Percentiles rank a stretch among this genome's conserved stretches.
phyloP scores from a whole-genome alignment of 1,140 invertebrate genomes.

The Bombus superbus region DNA sequence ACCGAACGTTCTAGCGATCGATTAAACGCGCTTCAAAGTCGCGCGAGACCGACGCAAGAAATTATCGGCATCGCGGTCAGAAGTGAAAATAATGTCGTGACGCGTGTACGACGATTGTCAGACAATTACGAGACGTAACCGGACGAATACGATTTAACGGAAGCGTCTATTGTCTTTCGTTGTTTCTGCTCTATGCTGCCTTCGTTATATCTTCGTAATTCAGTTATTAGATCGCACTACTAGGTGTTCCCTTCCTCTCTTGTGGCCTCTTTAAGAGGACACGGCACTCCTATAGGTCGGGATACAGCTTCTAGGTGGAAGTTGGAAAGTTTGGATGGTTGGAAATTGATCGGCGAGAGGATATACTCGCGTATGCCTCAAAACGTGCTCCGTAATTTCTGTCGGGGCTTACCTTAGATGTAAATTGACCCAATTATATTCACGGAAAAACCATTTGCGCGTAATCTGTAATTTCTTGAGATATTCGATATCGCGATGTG shows the following conservation, averaged over 20 bases:
- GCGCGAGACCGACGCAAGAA: background rate
- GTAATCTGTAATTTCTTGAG: background rate
- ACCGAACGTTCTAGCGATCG: no score
- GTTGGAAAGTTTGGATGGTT: conserved; percentile 43
- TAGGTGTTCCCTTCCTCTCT: conserved; percentile 22
- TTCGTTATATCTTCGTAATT: conserved; percentile 48
- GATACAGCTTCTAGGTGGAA: conserved; percentile 8
- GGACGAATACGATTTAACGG: conserved; percentile 29
- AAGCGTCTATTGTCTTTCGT: conserved; percentile 40
- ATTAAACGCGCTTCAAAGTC: background rate
- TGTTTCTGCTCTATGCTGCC: conserved; percentile 13
- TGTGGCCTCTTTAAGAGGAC: background rate
- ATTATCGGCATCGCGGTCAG: background rate
- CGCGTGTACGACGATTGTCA: no score
- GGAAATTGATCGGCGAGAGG: conserved; percentile 38
- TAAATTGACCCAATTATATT: conserved; percentile 29
- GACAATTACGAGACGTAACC: background rate
- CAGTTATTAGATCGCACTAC: conserved; percentile 44
- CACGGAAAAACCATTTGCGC: background rate
- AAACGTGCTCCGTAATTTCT: conserved; percentile 23
- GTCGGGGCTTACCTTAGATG: background rate
- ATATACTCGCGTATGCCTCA: background rate
- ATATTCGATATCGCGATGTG: background rate
- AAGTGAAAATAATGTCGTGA: background rate
- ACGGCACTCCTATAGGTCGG: conserved; percentile 21